Percentiles rank a stretch among this genome's conserved stretches.
phyloP scores from a whole-genome alignment of 2,888 invertebrate species.

The Bugula neritina region DNA sequence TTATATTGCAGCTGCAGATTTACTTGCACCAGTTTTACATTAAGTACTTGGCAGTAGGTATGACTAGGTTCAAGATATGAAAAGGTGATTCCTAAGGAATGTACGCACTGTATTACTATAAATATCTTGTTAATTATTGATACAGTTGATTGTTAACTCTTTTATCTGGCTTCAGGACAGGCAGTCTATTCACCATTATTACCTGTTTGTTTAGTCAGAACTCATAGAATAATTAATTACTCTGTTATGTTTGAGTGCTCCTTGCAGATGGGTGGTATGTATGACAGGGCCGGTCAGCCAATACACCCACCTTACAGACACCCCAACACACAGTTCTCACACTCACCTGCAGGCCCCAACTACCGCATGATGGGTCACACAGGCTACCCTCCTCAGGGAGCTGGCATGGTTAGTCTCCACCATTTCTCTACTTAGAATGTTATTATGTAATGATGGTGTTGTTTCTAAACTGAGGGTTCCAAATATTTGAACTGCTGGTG shows the following conservation, averaged over 20 bases:
- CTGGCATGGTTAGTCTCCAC: no score
- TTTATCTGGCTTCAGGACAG: not conserved
- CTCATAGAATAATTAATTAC: not conserved
- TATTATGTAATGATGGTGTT: no score
- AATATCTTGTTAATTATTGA: not conserved
- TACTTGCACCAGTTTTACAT: not conserved
- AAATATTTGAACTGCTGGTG: no score
- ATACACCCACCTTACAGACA: slow-evolving; percentile 14
- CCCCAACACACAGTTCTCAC: not conserved
- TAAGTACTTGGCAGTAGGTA: not conserved
- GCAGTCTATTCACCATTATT: no score
- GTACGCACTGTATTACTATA: not conserved
- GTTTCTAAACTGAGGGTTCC: no score
- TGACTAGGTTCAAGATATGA: not conserved
- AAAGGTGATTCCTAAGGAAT: slow-evolving; percentile 23
- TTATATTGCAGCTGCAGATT: not conserved
- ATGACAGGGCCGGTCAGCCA: not conserved
- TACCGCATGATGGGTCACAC: not conserved
- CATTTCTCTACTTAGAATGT: no score
- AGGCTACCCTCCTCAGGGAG: not conserved
- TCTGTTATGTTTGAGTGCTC: no score
- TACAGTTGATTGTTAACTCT: not conserved
- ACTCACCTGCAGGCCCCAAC: not conserved
- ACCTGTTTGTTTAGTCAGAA: no score
- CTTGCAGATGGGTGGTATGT: not conserved